Evolutionary conservation across 2,888 invertebrate genomes (phyloP), one percentile per base, ranked within the genome.

Genomic region (Hirtodrosophila trivittata): DNA sequence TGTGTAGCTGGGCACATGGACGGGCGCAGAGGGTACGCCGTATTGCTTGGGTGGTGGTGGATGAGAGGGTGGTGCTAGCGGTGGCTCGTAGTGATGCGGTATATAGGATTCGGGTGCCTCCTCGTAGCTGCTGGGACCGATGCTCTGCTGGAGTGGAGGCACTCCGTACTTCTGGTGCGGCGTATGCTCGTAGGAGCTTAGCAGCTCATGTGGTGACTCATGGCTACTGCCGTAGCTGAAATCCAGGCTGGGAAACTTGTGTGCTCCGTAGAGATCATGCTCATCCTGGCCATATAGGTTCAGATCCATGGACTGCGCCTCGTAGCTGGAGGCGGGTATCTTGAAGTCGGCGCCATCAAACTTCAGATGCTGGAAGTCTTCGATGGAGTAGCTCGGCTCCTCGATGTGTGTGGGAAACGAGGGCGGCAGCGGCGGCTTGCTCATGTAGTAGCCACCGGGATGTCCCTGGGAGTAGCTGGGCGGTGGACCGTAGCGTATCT

Each of bases 251-350:
- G 82, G 71, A 33, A 73, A 57, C 57, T 88, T 88, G 26, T 87
- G 77, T 1, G 82, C 73, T 0, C 83, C 65, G 21, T 86, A 75
- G 0, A 76, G 50, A 9, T 76, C 77, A 8, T 70, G 63, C 3
- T 62, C n/a, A 7, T 59, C 60, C 0, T 87, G 75, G 14, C 80
- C 77, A 35, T 90, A 90, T 1, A 89, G 84, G 49, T 90, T 86
- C 7, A 90, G 67, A 38, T 89, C 86, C 86, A 89, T 89, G 8
- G 82, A 67, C 56, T 89, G 87, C 0, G 74, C 74, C 56, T 89
- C 90, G 57, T 89, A 90, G 13, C 83, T 87, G 0, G 87, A 77
- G 1, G 85, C 60, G 1, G 89, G 88, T 6, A 89, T 66, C 41
- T 87, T 73, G 13, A 88, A 88, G 45, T 89, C 88, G 1, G 77